Percentiles rank a stretch among this genome's conserved stretches.
phyloP scores from a whole-genome alignment of 2,113 vertebrate genomes.

The crab-eating macaque (Macaca fascicularis) region DNA sequence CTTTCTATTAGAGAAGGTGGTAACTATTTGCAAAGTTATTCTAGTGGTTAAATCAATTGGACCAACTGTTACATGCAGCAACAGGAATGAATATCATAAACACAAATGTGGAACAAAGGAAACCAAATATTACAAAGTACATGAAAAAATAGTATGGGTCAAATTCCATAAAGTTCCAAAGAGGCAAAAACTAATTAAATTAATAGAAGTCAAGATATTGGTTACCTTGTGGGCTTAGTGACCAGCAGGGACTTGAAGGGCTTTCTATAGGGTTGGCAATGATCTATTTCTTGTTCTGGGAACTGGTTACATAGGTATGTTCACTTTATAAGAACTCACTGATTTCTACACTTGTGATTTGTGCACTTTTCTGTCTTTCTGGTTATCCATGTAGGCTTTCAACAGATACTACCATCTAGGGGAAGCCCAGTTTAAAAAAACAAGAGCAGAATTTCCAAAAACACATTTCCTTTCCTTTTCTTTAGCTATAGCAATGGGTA shows the following conservation, averaged over 20 bases:
- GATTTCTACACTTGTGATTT: background rate
- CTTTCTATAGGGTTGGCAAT: background rate
- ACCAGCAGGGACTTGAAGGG: background rate
- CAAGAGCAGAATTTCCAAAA: background rate
- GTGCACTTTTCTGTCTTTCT: background rate
- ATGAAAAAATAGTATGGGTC: background rate
- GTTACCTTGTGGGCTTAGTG: background rate
- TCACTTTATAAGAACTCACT: constrained; percentile 34
- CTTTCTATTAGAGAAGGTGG: background rate
- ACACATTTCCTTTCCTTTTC: background rate
- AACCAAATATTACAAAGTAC: background rate
- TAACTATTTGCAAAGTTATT: background rate
- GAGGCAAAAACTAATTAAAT: background rate
- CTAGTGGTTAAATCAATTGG: background rate
- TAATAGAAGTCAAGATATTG: background rate
- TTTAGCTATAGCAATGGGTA: background rate
- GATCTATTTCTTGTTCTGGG: background rate
- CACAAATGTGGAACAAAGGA: background rate
- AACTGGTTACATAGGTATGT: background rate
- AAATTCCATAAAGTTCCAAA: constrained; percentile 34
- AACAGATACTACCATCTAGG: background rate
- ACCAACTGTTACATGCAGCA: background rate
- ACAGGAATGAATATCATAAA: background rate
- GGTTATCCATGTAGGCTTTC: background rate
- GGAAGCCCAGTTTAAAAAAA: background rate